These are phyloP conservation scores for Patella caerulea DNA, from an alignment of 2,888 invertebrate species.

Conservation along the genomic window DNA sequence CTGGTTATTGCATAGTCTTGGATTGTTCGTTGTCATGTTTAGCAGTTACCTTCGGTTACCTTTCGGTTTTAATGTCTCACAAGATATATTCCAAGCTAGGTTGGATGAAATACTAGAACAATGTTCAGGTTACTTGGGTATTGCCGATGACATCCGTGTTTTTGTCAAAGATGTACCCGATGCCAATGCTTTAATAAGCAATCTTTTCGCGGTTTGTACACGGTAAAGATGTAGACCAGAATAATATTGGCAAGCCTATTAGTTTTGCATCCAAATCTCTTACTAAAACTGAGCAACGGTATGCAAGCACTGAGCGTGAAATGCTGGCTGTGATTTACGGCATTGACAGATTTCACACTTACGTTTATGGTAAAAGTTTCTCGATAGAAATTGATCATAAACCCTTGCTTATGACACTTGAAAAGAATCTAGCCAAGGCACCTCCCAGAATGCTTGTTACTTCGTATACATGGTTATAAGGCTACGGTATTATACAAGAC, in stretches of 20 bases:
- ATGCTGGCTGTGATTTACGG: not conserved
- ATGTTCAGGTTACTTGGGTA: not conserved
- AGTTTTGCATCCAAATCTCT: too few species aligned
- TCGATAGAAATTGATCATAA: not conserved
- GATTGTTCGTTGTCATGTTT: not conserved
- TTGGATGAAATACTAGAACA: constrained; percentile 3
- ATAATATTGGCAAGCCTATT: too few species aligned
- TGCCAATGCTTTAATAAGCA: not conserved
- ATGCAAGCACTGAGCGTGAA: too few species aligned
- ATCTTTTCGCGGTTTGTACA: not conserved
- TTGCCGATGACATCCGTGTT: not conserved
- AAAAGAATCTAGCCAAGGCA: not conserved
- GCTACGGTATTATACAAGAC: not conserved
- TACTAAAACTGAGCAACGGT: too few species aligned
- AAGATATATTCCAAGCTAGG: not conserved
- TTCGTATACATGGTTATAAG: not conserved
- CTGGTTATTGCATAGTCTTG: not conserved
- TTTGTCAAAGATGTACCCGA: not conserved
- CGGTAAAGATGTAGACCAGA: not conserved
- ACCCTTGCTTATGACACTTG: not conserved
- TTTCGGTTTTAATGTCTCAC: not conserved
- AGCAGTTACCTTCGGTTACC: not conserved
- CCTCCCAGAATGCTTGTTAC: not conserved
- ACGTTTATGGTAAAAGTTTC: not conserved
- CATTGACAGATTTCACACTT: constrained; percentile 1